Evolutionary conservation across 2,888 invertebrate species (phyloP).

Genomic region (Ochropacha duplaris): DNA sequence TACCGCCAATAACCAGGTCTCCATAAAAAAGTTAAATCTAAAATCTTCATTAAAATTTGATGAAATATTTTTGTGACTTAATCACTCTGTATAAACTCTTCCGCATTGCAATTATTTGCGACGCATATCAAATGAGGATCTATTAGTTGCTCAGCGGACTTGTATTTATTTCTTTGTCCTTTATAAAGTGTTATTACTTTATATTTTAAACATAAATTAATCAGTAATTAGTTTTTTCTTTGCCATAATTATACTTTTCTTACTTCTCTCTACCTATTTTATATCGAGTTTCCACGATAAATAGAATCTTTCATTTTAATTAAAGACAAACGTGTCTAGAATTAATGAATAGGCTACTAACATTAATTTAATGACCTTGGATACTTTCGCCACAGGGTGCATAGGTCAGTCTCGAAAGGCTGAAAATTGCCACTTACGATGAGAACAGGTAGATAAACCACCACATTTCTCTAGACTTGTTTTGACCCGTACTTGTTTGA

Average conservation of each 20-base stretch:
- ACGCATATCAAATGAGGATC: background rate
- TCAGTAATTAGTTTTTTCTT: too few species aligned
- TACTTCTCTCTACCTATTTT: background rate
- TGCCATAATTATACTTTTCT: too few species aligned
- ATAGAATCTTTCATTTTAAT: background rate
- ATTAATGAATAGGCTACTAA: slow-evolving; percentile 11
- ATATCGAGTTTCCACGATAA: background rate
- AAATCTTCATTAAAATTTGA: too few species aligned
- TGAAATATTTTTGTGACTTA: background rate
- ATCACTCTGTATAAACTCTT: background rate
- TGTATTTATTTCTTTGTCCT: background rate
- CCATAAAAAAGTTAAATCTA: too few species aligned
- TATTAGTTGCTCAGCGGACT: background rate
- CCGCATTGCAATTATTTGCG: slow-evolving; percentile 3
- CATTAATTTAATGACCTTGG: slow-evolving; percentile 19
- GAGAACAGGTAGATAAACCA: slow-evolving; percentile 1
- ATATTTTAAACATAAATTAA: background rate
- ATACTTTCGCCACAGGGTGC: slow-evolving; percentile 25
- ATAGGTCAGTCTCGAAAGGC: slow-evolving; percentile 29
- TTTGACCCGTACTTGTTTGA: background rate
- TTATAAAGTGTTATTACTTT: background rate
- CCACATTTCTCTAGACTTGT: slow-evolving; percentile 2
- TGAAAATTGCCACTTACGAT: slow-evolving; percentile 12
- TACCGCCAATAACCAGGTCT: too few species aligned
- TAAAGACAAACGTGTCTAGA: background rate